Conservation (phyloP, 2,113 vertebrate genomes). For the Rissa tridactyla region DNA sequence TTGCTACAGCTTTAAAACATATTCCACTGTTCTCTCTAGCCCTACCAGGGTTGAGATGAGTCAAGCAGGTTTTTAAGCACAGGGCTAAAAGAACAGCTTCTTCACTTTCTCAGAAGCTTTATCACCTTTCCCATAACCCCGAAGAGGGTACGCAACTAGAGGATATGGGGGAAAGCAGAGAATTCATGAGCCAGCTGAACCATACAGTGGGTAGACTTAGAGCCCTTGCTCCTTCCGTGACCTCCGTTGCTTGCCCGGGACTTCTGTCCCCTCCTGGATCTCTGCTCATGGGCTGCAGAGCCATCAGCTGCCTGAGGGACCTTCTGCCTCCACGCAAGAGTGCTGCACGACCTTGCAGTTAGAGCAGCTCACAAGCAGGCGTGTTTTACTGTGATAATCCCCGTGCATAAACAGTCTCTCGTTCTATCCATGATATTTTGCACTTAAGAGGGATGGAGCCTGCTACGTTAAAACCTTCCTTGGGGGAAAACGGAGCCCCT, state of each 20-base stretch:
- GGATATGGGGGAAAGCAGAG: background rate
- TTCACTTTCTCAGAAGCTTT: background rate
- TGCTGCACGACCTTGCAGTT: background rate
- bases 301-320: background rate
- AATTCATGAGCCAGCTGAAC: background rate
- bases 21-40: background rate
- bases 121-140: background rate
- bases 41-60: background rate
- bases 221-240: background rate
- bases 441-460: background rate
- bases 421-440: background rate
- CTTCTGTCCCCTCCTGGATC: background rate
- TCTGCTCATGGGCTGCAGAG: background rate
- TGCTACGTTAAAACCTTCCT: background rate
- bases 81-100: background rate
- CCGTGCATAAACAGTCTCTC: background rate
- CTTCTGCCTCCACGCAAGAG: background rate
- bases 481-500: background rate
- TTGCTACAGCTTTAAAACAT: background rate
- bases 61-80: background rate
- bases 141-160: background rate
- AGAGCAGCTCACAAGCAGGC: background rate
- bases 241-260: background rate
- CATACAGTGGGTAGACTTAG: accelerated
- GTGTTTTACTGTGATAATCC: background rate